These are phyloP conservation scores for Vidua chalybeata DNA, from an alignment of 2,113 vertebrate species.

Conservation along the genomic window DNA sequence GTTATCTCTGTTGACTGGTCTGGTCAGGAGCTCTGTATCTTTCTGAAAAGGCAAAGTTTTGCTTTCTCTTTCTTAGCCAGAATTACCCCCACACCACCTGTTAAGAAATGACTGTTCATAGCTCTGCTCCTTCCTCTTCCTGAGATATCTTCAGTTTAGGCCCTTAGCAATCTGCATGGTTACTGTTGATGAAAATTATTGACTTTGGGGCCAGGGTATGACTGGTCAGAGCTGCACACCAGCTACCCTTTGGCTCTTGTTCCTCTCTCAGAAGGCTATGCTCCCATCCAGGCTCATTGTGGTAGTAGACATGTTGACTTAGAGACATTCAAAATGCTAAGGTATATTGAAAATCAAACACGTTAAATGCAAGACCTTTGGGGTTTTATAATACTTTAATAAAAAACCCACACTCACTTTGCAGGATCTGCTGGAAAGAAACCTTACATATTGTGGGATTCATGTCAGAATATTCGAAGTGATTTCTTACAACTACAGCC, in stretches of 20 bases:
- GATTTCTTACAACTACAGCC: background rate
- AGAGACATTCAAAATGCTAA: background rate
- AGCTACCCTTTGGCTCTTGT: background rate
- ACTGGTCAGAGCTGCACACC: background rate
- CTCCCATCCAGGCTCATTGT: background rate
- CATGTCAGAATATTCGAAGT: background rate
- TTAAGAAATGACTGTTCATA: background rate
- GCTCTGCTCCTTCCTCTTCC: background rate
- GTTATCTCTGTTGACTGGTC: background rate
- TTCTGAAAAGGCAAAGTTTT: background rate
- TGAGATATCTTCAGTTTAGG: background rate
- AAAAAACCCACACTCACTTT: background rate
- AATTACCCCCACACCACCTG: background rate
- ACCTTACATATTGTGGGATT: background rate
- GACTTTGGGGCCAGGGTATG: background rate
- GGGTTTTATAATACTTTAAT: background rate
- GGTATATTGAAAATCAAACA: background rate
- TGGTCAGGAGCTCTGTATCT: background rate
- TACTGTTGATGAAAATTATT: background rate
- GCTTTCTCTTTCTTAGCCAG: background rate
- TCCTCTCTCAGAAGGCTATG: background rate
- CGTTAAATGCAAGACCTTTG: background rate
- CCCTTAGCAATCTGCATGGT: background rate
- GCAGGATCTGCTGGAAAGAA: background rate
- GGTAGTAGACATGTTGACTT: background rate